Conservation (phyloP, 2,113 vertebrate genomes). For the Saguinus imperator region DNA sequence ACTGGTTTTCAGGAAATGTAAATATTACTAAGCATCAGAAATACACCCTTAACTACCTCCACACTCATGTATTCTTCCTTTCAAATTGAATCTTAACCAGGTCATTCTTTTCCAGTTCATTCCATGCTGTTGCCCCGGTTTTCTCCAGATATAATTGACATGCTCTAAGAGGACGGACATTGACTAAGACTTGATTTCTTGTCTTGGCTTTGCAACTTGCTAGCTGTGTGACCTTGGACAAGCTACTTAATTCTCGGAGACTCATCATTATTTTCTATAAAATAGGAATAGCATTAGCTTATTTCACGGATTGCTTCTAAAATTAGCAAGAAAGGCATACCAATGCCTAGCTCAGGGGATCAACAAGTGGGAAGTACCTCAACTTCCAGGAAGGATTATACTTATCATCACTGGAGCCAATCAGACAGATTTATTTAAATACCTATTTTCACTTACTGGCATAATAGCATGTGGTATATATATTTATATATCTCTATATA, state of each 20-base stretch:
- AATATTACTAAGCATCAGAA: background rate
- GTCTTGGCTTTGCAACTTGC: background rate
- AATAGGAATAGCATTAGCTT: background rate
- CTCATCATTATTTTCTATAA: background rate
- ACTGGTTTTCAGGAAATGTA: background rate
- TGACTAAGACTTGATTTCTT: constrained; percentile 3
- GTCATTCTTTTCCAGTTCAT: background rate
- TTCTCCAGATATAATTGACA: background rate
- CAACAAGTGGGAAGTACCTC: background rate
- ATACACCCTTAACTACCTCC: background rate
- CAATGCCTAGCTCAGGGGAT: background rate
- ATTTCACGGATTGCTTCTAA: background rate
- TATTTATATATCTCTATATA: background rate
- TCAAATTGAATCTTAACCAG: background rate
- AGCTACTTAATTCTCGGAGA: background rate
- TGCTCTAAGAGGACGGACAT: background rate
- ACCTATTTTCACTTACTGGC: background rate
- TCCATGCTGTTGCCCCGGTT: background rate
- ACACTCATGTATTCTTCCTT: background rate
- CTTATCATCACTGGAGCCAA: background rate
- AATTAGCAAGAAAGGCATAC: background rate
- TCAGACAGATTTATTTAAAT: constrained; percentile 25
- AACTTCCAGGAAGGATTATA: background rate
- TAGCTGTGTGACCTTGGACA: background rate
- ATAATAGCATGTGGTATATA: background rate